Percentiles rank a stretch among this genome's conserved stretches.
Evolutionary conservation across 2,888 invertebrate genomes (phyloP).

Genomic region (Leucoma salicis): DNA sequence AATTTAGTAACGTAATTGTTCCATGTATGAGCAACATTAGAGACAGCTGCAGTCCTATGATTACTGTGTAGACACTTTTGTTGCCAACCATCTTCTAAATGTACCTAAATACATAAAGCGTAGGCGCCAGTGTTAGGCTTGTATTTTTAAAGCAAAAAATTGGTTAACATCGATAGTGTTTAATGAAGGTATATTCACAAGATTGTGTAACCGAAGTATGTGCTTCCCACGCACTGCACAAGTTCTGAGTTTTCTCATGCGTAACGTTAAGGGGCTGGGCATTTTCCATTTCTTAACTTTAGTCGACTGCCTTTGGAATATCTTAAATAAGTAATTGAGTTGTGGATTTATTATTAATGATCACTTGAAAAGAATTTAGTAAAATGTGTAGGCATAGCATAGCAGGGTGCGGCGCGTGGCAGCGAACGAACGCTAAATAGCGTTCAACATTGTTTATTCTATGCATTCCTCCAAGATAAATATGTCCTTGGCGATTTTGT

Average conservation of each 20-base stretch:
- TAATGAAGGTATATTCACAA: conserved; percentile 63
- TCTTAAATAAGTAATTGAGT: neutral
- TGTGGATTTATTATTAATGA: too few relatives aligned
- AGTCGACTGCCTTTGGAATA: conserved; percentile 48
- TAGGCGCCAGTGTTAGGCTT: neutral
- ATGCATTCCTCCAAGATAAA: conserved; percentile 76
- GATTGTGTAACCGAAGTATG: conserved; percentile 78
- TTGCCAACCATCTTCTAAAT: neutral
- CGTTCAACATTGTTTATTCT: conserved; percentile 73
- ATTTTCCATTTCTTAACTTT: conserved; percentile 65
- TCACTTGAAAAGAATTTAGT: conserved; percentile 31
- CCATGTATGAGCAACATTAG: conserved; percentile 9
- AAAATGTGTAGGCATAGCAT: conserved; percentile 11
- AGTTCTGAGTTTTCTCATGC: conserved; percentile 59
- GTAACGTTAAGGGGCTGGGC: conserved; percentile 73
- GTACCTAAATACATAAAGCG: conserved; percentile 2
- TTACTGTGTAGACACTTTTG: too few relatives aligned
- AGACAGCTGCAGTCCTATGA: too few relatives aligned
- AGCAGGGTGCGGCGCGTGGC: conserved; percentile 55
- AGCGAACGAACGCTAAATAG: conserved; percentile 54
- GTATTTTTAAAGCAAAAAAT: conserved; percentile 20
- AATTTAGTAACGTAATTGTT: conserved; percentile 37
- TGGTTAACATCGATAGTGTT: conserved; percentile 40
- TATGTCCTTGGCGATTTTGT: conserved; percentile 77
- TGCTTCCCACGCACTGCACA: conserved; percentile 77